These are phyloP conservation scores for Anser cygnoides DNA, from an alignment of 2,113 vertebrate species.

Conservation along the genomic window DNA sequence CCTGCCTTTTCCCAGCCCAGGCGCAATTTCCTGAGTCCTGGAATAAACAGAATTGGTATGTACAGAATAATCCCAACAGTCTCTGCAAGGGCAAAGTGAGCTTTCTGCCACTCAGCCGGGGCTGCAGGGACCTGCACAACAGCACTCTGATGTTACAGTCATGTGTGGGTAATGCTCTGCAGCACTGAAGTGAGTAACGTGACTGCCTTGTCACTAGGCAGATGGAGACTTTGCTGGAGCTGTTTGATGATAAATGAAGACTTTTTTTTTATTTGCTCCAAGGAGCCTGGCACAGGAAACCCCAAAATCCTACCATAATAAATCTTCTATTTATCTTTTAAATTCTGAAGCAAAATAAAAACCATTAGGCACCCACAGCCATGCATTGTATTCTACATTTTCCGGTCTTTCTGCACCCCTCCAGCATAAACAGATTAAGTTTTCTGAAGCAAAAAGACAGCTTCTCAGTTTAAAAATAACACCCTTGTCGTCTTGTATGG, in stretches of 20 bases:
- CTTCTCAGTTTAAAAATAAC: not conserved
- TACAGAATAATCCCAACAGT: not conserved
- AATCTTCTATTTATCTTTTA: conserved; percentile 49
- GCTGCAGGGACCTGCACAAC: not conserved
- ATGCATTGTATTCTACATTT: not conserved
- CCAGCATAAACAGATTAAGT: not conserved
- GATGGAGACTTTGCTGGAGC: not conserved
- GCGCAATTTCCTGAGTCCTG: conserved; percentile 37
- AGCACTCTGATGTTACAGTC: conserved; percentile 39
- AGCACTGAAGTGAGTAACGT: conserved; percentile 4
- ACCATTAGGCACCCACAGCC: not conserved
- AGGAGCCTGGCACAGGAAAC: conserved; percentile 44
- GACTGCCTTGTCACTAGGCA: not conserved
- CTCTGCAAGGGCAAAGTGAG: not conserved
- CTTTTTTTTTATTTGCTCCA: not conserved
- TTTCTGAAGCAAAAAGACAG: not conserved
- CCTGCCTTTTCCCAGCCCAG: not conserved
- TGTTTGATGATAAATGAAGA: conserved; percentile 24
- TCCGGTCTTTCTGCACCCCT: not conserved
- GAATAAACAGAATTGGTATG: not conserved
- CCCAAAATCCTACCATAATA: conserved; percentile 39
- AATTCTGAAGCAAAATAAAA: conserved; percentile 46
- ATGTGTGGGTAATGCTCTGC: not conserved
- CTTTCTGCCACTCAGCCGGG: not conserved
- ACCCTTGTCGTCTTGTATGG: not conserved